phyloP scores from a whole-genome alignment of 2,888 invertebrate genomes.

The Gisinianus flammeolus region DNA sequence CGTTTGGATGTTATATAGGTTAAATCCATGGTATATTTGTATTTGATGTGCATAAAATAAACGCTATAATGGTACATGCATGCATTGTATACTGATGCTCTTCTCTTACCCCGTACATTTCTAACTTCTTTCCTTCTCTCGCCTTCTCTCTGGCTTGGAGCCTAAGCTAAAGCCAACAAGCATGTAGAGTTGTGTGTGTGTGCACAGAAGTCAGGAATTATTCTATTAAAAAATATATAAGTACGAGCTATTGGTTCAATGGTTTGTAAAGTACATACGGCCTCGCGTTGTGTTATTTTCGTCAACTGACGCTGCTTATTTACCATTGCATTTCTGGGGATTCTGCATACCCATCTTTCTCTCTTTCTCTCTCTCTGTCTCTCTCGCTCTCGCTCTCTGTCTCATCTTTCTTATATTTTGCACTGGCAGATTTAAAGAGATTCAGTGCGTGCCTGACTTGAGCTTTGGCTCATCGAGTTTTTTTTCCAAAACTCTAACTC shows the following conservation, averaged over 20 bases:
- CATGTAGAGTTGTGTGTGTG: not conserved
- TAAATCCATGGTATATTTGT: no score
- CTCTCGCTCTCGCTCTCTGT: not conserved
- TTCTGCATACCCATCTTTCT: conserved; percentile 31
- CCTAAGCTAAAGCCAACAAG: not conserved
- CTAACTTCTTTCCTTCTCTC: conserved; percentile 5
- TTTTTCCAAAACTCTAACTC: not conserved
- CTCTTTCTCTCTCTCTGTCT: conserved; percentile 9
- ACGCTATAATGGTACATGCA: not conserved
- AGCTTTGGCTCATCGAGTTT: not conserved
- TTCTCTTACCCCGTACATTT: not conserved
- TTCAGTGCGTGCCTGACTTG: not conserved
- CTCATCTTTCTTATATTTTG: not conserved
- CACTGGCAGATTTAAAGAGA: not conserved
- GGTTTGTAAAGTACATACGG: no score
- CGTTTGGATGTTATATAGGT: no score
- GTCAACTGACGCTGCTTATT: conserved; percentile 37
- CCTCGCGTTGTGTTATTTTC: conserved; percentile 37
- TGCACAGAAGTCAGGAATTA: not conserved
- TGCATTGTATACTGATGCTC: not conserved
- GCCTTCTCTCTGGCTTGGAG: not conserved
- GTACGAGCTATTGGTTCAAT: not conserved
- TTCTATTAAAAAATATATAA: not conserved
- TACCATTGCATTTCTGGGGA: conserved; percentile 40
- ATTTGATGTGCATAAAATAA: no score